These are phyloP conservation scores for Aphelinus atriplicis DNA, from an alignment of 1,140 invertebrate genomes.

Conservation along the genomic window DNA sequence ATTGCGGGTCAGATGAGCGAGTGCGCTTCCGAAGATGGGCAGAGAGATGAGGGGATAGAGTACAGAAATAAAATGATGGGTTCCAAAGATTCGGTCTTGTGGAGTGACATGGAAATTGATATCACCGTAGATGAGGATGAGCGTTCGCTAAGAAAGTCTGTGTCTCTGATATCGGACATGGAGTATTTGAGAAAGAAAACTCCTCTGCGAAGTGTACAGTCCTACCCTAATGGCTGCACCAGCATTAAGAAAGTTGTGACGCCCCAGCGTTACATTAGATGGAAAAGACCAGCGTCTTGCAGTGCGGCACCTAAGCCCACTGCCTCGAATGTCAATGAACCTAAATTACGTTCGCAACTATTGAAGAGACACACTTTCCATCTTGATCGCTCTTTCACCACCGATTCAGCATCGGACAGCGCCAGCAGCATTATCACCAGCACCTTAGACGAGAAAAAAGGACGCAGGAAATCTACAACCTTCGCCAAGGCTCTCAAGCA, in stretches of 20 bases:
- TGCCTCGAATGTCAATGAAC: neutral
- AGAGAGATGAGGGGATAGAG: neutral
- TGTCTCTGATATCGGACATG: neutral
- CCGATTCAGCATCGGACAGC: neutral
- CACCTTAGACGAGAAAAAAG: slow-evolving; percentile 25
- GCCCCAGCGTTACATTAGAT: slow-evolving; percentile 50
- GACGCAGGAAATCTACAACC: slow-evolving; percentile 19
- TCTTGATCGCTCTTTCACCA: neutral
- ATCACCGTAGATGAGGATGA: neutral
- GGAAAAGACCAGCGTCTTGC: slow-evolving; percentile 53
- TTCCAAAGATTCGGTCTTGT: slow-evolving; percentile 4
- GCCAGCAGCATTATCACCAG: neutral
- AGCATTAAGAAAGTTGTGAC: slow-evolving; percentile 41
- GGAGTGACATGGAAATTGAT: slow-evolving; percentile 23
- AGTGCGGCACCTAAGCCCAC: slow-evolving; percentile 41
- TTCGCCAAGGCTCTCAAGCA: slow-evolving; percentile 43
- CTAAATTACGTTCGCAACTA: slow-evolving; percentile 47
- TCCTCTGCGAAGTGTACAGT: neutral
- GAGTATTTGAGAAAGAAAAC: neutral
- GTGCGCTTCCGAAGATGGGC: slow-evolving; percentile 23
- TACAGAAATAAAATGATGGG: neutral
- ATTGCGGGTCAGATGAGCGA: slow-evolving; percentile 34
- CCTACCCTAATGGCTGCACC: slow-evolving; percentile 2
- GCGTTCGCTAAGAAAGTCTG: neutral
- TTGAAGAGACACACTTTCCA: slow-evolving; percentile 41